Conservation (phyloP, 2,888 invertebrate species). For the Parasteatoda lunata region DNA sequence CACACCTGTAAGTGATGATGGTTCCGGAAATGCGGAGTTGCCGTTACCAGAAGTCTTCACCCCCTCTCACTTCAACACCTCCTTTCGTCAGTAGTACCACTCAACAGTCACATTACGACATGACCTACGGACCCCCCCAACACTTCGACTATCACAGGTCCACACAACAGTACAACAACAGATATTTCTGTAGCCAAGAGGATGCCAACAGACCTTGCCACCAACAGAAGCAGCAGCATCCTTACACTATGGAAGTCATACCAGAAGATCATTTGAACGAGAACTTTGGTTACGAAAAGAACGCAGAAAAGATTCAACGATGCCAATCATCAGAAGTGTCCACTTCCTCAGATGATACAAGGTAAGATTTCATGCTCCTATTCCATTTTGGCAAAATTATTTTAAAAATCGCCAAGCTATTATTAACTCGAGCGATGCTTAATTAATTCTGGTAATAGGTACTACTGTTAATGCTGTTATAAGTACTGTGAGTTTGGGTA, state of each 20-base stretch:
- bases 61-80: slow-evolving; percentile 31
- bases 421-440: too few species aligned
- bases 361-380: slow-evolving; percentile 12
- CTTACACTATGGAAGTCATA: neutral
- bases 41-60: slow-evolving; percentile 49
- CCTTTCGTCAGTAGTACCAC: slow-evolving; percentile 44
- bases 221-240: slow-evolving; percentile 7
- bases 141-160: slow-evolving; percentile 19
- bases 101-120: slow-evolving; percentile 10
- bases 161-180: neutral
- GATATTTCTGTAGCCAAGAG: neutral
- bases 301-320: neutral
- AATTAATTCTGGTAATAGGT: too few species aligned
- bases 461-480: too few species aligned
- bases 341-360: slow-evolving; percentile 53
- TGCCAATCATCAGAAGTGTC: slow-evolving; percentile 61
- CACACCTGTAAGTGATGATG: slow-evolving; percentile 44
- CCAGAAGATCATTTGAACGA: neutral
- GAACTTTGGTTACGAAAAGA: slow-evolving; percentile 37
- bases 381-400: too few species aligned
- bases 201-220: neutral
- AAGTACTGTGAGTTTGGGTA: too few species aligned
- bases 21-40: slow-evolving; percentile 67
- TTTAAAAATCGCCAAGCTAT: too few species aligned
- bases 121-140: neutral